Evolutionary conservation across 2,888 invertebrate species (phyloP).

Genomic region (Drosophila recens): DNA sequence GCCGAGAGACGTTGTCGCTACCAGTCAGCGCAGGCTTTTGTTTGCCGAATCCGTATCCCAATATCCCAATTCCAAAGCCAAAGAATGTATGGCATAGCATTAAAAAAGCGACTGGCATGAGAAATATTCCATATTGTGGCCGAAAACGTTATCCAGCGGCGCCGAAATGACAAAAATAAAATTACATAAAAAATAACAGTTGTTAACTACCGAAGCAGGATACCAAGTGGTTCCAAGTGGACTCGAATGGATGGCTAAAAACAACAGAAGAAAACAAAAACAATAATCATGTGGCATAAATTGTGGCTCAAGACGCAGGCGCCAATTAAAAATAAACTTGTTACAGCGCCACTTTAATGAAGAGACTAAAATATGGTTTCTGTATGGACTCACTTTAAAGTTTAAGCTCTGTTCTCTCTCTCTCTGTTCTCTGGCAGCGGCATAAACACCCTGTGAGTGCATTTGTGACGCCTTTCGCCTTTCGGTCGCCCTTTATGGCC

Average conservation of each 20-base stretch:
- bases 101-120: slow-evolving; percentile 37
- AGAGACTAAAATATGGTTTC: slow-evolving; percentile 68
- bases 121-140: slow-evolving; percentile 38
- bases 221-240: slow-evolving; percentile 17
- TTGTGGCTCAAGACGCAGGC: slow-evolving; percentile 57
- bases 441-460: slow-evolving; percentile 17
- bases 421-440: neutral
- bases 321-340: slow-evolving; percentile 80
- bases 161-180: slow-evolving; percentile 80
- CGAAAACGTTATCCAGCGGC: slow-evolving; percentile 67
- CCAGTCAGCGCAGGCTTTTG: slow-evolving; percentile 77
- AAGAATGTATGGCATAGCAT: slow-evolving; percentile 59
- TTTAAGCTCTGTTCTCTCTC: neutral
- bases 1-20: slow-evolving; percentile 77
- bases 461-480: slow-evolving; percentile 51
- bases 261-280: slow-evolving; percentile 11
- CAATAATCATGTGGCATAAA: slow-evolving; percentile 57
- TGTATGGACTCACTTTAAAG: neutral
- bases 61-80: neutral
- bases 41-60: slow-evolving; percentile 47
- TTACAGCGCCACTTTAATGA: slow-evolving; percentile 79
- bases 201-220: slow-evolving; percentile 72
- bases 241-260: slow-evolving; percentile 13
- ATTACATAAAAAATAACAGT: slow-evolving; percentile 80
- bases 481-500: slow-evolving; percentile 31